Evolutionary conservation across 2,113 vertebrate species (phyloP).

Genomic region (Origma solitaria): DNA sequence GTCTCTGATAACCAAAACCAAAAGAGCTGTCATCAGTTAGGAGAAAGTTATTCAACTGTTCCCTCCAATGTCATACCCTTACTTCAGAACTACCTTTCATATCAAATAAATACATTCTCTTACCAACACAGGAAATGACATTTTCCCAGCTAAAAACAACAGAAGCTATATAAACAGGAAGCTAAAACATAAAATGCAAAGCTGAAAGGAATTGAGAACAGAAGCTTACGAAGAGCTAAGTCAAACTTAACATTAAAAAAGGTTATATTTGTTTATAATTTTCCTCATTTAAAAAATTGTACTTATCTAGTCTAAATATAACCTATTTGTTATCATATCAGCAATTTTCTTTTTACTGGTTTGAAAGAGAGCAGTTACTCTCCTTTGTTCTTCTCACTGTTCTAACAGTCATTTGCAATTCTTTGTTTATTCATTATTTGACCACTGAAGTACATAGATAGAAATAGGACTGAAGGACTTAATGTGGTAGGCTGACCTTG

Average conservation of each 20-base stretch:
- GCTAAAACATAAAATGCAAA: neutral
- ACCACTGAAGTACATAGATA: neutral
- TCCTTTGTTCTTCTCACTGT: neutral
- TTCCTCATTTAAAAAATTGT: neutral
- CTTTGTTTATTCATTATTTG: neutral
- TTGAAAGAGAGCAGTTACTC: neutral
- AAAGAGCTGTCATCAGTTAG: neutral
- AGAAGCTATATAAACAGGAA: neutral
- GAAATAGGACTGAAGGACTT: neutral
- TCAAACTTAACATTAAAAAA: neutral
- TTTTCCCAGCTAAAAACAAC: neutral
- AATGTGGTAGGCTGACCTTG: accelerated
- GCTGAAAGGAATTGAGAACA: neutral
- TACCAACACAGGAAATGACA: neutral
- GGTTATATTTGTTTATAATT: neutral
- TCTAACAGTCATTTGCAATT: neutral
- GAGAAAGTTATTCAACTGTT: neutral
- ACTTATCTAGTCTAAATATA: neutral
- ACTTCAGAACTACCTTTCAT: neutral
- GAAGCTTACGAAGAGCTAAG: neutral
- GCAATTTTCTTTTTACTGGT: neutral
- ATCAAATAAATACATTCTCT: neutral
- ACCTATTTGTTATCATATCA: neutral
- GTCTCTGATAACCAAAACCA: neutral
- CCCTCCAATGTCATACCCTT: neutral